Base-by-base conservation (phyloP, 2,113 vertebrate species). In the Semnopithecus entellus region DNA sequence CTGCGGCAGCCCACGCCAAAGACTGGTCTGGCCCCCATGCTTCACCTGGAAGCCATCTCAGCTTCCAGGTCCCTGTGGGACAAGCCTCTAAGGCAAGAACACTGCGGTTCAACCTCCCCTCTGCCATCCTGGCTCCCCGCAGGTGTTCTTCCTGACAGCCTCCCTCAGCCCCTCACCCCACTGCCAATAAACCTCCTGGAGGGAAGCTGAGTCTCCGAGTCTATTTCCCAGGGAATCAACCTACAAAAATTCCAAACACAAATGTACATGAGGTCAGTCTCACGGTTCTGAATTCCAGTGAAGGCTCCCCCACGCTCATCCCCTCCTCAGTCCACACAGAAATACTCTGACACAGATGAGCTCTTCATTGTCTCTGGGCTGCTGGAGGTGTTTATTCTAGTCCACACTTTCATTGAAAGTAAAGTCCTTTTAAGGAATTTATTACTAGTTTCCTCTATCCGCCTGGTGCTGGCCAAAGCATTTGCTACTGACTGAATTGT, bases 231-330 rank as follows among this genome's bases (percentile, higher is more conserved):
- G 38, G 23, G 52, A 66, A 90, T 32, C 3, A 0, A 94, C 32
- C 35, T 73, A 94, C 8, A 35, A 91, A 79, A 90, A 79, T 79
- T 83, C 23, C 91, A 82, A 96, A 72, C 59, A 52, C 61, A 75
- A 57, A 91, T 16, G 18, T 78, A 35, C 38, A 73, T 45, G 14
- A 83, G 30, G 40, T 94, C 45, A 45, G n/a, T 72, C 55, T 55
- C 72, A 32, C 35, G 18, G 13, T 20, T 93, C 12, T n/a, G 9
- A 73, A 50, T 88, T 92, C 55, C 68, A 84, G 8, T 13, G 72
- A 75, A 91, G 27, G 1, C 22, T 86, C 27, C 43, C 20, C 52
- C 0, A 30, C 8, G 7, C 57, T n/a, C 40, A 38, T 35, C 66
- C 11, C 14, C 57, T 50, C 23, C 14, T 32, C 68, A 83, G 5